Conservation (phyloP, 2,113 vertebrate genomes). For the Danio rerio region DNA sequence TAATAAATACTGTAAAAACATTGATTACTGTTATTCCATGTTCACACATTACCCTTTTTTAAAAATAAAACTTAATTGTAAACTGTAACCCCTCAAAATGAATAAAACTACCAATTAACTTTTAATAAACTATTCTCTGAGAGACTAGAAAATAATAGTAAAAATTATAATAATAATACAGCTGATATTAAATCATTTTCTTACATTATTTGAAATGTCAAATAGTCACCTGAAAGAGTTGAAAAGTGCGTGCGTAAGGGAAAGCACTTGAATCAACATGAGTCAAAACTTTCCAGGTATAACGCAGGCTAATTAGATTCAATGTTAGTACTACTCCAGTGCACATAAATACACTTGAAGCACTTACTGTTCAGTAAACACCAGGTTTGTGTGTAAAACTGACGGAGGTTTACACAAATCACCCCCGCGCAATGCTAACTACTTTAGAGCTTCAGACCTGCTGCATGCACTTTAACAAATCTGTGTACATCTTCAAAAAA, state of each 20-base stretch:
- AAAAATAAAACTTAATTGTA: too few species aligned
- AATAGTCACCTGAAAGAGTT: not conserved
- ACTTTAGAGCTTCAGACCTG: not conserved
- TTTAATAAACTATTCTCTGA: not conserved
- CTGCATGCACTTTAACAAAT: not conserved
- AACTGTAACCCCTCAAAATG: too few species aligned
- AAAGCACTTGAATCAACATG: constrained; percentile 18
- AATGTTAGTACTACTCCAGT: constrained; percentile 36
- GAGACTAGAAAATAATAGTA: too few species aligned
- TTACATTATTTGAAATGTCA: not conserved
- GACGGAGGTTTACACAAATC: constrained; percentile 40
- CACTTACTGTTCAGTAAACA: constrained; percentile 53
- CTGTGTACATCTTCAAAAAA: constrained; percentile 27
- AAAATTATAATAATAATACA: too few species aligned
- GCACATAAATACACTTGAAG: constrained; percentile 53
- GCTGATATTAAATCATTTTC: too few species aligned
- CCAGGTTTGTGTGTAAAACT: constrained; percentile 21
- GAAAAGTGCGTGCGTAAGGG: constrained; percentile 18
- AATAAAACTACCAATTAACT: not conserved
- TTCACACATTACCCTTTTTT: too few species aligned
- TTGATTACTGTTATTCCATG: too few species aligned
- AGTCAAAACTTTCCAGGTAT: constrained; percentile 38
- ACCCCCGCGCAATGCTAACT: constrained; percentile 16
- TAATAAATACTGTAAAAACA: too few species aligned
- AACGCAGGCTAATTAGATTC: constrained; percentile 41